phyloP scores from a whole-genome alignment of 1,140 invertebrate species.

The Melipona quadrifasciata region DNA sequence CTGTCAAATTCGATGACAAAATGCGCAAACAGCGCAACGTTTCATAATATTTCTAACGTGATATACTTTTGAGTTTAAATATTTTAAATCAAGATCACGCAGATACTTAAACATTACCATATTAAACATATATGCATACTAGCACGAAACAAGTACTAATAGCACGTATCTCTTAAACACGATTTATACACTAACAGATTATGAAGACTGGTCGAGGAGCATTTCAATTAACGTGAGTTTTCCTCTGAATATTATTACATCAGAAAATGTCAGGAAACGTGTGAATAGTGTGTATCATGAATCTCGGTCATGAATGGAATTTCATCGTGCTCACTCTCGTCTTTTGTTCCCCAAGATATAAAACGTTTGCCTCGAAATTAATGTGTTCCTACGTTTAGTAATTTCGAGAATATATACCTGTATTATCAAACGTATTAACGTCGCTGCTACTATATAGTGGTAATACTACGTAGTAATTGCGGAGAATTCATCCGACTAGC shows the following conservation, averaged over 20 bases:
- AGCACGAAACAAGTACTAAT: background rate
- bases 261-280: background rate
- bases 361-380: background rate
- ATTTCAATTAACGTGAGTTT: background rate
- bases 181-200: background rate
- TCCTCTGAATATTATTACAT: background rate
- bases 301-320: background rate
- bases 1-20: too few relatives aligned
- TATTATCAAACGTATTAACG: background rate
- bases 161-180: background rate
- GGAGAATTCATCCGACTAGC: background rate
- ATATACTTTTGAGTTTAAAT: too few relatives aligned
- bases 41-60: too few relatives aligned
- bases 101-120: background rate
- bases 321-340: background rate
- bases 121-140: background rate
- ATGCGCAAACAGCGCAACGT: too few relatives aligned
- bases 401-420: background rate
- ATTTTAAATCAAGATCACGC: too few relatives aligned
- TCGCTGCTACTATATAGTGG: too few relatives aligned
- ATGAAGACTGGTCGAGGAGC: background rate
- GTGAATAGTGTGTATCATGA: background rate
- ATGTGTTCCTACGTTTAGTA: background rate
- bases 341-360: background rate
- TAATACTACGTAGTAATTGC: too few relatives aligned